Evolutionary conservation across 1,140 invertebrate species (phyloP).

Genomic region (Eupeodes corollae): DNA sequence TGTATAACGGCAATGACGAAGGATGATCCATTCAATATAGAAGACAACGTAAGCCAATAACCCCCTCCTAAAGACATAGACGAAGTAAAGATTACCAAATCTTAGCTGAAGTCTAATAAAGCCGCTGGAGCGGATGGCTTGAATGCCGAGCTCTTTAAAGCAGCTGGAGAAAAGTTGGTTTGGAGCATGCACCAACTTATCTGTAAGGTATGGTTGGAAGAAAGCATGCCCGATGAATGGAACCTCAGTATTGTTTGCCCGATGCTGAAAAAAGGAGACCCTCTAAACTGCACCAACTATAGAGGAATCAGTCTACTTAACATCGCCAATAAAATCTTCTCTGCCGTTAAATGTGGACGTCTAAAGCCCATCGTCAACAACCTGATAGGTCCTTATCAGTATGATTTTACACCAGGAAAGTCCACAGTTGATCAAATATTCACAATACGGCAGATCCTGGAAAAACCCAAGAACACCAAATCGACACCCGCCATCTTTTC

Average conservation of each 20-base stretch:
- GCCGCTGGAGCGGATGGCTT: conserved; percentile 22
- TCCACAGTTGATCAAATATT: conserved; percentile 12
- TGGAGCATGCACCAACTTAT: conserved; percentile 3
- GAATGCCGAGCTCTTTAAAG: conserved; percentile 21
- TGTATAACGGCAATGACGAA: no score
- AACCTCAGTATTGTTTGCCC: conserved; percentile 1
- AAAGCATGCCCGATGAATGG: neutral
- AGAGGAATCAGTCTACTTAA: conserved; percentile 1
- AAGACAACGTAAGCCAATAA: no score
- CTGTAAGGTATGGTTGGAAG: neutral
- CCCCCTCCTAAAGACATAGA: neutral
- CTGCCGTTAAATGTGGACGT: neutral
- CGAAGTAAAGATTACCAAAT: conserved; percentile 17
- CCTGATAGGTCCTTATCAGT: conserved; percentile 13
- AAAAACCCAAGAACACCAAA: conserved; percentile 7
- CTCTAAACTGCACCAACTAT: neutral
- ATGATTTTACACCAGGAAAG: conserved; percentile 9
- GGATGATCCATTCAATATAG: no score
- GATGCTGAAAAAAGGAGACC: conserved; percentile 1
- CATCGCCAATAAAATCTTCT: neutral
- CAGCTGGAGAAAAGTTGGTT: conserved; percentile 1
- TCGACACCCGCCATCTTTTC: conserved; percentile 8
- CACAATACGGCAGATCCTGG: conserved; percentile 4
- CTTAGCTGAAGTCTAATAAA: conserved; percentile 21
- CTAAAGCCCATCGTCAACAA: conserved; percentile 4